A percentile compares a stretch with the other conserved stretches of the same genome.
These are phyloP conservation scores for Coracias cyanogaster DNA, from an alignment of 2,797 vertebrate species.

Conservation along the genomic window DNA sequence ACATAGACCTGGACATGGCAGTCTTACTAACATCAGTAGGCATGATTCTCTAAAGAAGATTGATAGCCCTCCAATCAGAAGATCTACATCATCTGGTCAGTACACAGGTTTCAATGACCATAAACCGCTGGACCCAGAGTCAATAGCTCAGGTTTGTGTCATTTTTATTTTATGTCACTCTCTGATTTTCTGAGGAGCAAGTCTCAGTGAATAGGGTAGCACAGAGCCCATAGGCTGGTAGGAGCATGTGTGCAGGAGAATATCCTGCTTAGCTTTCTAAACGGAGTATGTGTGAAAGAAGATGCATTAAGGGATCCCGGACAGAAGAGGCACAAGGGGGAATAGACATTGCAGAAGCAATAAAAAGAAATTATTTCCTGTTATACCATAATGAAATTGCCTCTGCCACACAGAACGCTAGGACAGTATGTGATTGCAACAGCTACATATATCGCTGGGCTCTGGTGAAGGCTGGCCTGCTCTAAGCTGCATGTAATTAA, in stretches of 20 bases:
- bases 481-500: not conserved
- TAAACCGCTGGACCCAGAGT: conserved; percentile 95
- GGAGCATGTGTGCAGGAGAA: not conserved
- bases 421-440: not conserved
- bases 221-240: rapidly evolving
- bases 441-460: not conserved
- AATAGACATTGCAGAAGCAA: not conserved
- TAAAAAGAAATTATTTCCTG: conserved; percentile 41
- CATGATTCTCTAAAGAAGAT: conserved; percentile 95
- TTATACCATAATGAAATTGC: not conserved
- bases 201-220: not conserved
- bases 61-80: conserved; percentile 95
- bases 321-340: not conserved
- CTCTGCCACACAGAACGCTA: not conserved
- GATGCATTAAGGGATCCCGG: not conserved
- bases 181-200: not conserved
- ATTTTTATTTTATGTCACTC: not conserved
- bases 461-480: not conserved
- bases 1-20: conserved; percentile 89
- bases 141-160: conserved; percentile 94
- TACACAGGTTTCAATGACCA: conserved; percentile 91
- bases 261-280: not conserved
- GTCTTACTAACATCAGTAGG: conserved; percentile 93
- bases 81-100: conserved; percentile 96
- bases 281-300: not conserved